Evolutionary conservation across 1,140 invertebrate genomes (phyloP).

Genomic region (Drosophila tropicalis): DNA sequence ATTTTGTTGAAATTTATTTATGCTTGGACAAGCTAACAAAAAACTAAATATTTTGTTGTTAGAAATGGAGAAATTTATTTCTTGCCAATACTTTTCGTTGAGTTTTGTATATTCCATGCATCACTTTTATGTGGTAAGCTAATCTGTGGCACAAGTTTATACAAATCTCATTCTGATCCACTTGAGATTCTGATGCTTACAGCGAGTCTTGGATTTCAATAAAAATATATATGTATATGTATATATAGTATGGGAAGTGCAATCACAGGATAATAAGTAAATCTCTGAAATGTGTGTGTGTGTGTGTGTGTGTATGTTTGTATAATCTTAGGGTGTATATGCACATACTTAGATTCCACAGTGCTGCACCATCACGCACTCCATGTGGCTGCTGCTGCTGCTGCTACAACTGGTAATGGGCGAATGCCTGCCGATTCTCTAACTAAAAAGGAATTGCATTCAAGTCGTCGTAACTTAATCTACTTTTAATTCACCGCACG

Average conservation of each 20-base stretch:
- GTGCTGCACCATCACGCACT: slow-evolving; percentile 24
- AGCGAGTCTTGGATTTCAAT: background rate
- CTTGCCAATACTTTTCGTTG: no score
- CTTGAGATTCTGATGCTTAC: background rate
- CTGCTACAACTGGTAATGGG: slow-evolving; percentile 55
- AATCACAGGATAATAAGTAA: slow-evolving; percentile 41
- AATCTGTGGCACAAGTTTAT: slow-evolving; percentile 4
- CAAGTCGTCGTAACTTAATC: slow-evolving; percentile 56
- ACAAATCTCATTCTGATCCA: background rate
- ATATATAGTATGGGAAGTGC: background rate
- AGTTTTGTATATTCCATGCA: background rate
- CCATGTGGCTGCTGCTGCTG: slow-evolving; percentile 13
- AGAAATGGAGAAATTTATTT: no score
- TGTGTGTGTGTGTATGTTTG: slow-evolving; percentile 34
- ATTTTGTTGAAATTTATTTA: no score
- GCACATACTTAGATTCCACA: slow-evolving; percentile 26
- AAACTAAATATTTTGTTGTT: no score
- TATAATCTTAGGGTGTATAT: slow-evolving; percentile 35
- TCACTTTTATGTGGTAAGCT: background rate
- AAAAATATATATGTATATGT: background rate
- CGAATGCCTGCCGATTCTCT: slow-evolving; percentile 14
- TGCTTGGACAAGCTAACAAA: no score
- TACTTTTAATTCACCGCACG: slow-evolving; percentile 74
- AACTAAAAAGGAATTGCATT: slow-evolving; percentile 50
- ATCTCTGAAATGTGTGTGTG: slow-evolving; percentile 22